These are phyloP conservation scores for Halcyon malimbica DNA, from an alignment of 2,113 vertebrate species.

Conservation along the genomic window DNA sequence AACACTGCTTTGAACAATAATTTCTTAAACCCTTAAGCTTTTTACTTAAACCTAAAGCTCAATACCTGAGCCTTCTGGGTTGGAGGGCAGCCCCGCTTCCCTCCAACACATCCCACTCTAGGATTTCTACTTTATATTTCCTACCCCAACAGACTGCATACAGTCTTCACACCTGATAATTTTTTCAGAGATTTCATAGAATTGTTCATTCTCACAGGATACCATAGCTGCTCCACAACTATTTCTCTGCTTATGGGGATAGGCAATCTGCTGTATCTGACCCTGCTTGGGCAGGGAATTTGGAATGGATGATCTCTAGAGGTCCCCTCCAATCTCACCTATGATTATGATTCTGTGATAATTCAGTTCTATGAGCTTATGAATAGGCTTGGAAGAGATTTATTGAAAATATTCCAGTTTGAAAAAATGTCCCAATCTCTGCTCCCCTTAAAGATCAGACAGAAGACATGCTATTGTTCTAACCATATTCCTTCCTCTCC, in stretches of 20 bases:
- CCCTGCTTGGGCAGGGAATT: background rate
- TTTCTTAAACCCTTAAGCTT: background rate
- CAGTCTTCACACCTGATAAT: background rate
- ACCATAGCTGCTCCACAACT: background rate
- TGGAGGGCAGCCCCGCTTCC: fast-evolving
- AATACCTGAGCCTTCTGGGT: fast-evolving
- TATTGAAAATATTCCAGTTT: background rate
- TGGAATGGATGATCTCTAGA: background rate
- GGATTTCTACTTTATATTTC: background rate
- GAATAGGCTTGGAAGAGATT: background rate
- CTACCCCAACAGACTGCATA: too few relatives aligned
- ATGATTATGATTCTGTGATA: background rate
- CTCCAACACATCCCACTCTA: background rate
- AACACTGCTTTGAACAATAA: background rate
- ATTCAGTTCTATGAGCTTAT: background rate
- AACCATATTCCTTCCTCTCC: background rate
- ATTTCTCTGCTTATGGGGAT: background rate
- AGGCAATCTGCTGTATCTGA: background rate
- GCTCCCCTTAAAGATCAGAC: background rate
- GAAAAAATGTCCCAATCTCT: background rate
- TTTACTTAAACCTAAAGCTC: background rate
- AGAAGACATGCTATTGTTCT: background rate
- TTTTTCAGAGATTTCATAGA: background rate
- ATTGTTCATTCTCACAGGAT: background rate
- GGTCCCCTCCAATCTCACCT: background rate